Evolutionary conservation across 2,888 invertebrate genomes (phyloP), one percentile per base, ranked within the genome.

Genomic region (Biston stratarius): DNA sequence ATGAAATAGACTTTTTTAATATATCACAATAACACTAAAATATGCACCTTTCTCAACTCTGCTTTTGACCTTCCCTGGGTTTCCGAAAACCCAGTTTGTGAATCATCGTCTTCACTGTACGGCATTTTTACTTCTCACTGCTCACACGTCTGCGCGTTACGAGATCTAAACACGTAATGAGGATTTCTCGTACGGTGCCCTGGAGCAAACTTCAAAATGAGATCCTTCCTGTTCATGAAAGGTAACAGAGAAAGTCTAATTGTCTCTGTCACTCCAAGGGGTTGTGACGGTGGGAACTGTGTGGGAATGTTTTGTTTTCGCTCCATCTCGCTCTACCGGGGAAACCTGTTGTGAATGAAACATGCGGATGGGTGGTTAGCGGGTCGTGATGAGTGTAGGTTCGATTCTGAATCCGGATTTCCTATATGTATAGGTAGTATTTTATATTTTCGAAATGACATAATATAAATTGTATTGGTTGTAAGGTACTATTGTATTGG

Each of bases 31-130:
- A 33, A 49, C 49, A 12, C 5, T 0, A 69, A 49, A 64, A 51
- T 68, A 76, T 70, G 90, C 89, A 96, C 96, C 95, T 96, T 96
- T 86, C 96, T 91, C 66, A 96, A 88, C 82, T 96, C 96, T 0
- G 96, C 96, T 81, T 96, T 96, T 0, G 96, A 95, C 94, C 96
- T 92, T 66, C 95, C 95, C 6, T 94, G 89, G 51, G 87, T 64
- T n/a, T 96, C 95, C 45, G 92, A 90, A 36, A 90, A 94, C 70
- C 92, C 93, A 53, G 87, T 88, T 71, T 92, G 93, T 52, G 94
- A 93, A 69, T 95, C 95, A 76, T 94, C 95, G 83, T 95, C 95
- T 73, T 95, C 96, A 88, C 95, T 95, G 77, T 94, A 95, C 78
- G 95, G 95, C 95, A 96, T 95, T 67, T 36, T 67, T 58, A 67